A percentile compares a stretch with the other conserved stretches of the same genome.
phyloP scores from a whole-genome alignment of 2,797 vertebrate genomes.

The Tadarida brasiliensis region DNA sequence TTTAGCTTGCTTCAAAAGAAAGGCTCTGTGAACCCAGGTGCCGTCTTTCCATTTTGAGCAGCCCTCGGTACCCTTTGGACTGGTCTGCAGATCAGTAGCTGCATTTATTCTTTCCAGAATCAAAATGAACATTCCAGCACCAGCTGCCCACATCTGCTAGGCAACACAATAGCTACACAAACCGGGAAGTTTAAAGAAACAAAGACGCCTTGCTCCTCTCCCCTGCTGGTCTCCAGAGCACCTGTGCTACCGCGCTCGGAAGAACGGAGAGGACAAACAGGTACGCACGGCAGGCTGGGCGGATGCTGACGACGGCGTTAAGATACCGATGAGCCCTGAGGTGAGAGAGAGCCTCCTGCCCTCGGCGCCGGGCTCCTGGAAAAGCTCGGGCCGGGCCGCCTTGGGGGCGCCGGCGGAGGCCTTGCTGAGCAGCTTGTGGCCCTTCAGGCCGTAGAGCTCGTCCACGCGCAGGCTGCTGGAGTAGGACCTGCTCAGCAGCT shows the following conservation, averaged over 20 bases:
- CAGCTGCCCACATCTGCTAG: neutral
- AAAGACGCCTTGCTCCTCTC: neutral
- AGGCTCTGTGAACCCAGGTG: neutral
- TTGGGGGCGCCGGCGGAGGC: slow-evolving; percentile 91
- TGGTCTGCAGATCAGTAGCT: neutral
- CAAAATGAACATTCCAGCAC: neutral
- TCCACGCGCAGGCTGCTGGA: slow-evolving; percentile 92
- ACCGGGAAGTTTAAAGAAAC: neutral
- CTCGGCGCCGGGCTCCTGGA: slow-evolving; percentile 92
- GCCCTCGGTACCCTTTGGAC: neutral
- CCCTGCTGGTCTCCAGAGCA: neutral
- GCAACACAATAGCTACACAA: neutral
- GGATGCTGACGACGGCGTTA: slow-evolving; percentile 92
- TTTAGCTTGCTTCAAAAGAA: neutral
- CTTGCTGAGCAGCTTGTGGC: slow-evolving; percentile 92
- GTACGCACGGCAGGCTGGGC: slow-evolving; percentile 89
- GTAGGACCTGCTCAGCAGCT: slow-evolving; percentile 92
- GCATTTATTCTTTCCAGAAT: neutral
- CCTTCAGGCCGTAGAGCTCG: slow-evolving; percentile 92
- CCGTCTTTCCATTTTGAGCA: neutral
- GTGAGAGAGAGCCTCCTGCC: slow-evolving; percentile 94
- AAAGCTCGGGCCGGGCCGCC: slow-evolving; percentile 90
- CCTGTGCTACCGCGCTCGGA: neutral
- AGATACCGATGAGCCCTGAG: slow-evolving; percentile 96
- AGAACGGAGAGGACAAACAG: slow-evolving; percentile 52